Evolutionary conservation across 2,113 vertebrate genomes (phyloP).

Genomic region (Channa maculata): DNA sequence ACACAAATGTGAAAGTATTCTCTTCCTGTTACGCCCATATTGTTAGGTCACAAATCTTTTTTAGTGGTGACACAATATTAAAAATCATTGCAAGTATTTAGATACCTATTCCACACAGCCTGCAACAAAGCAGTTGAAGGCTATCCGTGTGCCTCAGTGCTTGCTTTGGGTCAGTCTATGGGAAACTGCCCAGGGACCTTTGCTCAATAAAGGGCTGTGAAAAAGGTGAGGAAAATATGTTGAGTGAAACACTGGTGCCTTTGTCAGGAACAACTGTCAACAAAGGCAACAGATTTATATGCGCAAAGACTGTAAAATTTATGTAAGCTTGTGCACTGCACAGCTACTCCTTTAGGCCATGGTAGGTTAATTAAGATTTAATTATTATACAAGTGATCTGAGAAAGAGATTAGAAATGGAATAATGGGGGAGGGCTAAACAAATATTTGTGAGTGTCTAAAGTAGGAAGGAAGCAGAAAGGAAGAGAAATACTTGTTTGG

Average conservation of each 20-base stretch:
- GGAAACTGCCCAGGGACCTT: conserved; percentile 25
- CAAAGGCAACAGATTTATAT: conserved; percentile 31
- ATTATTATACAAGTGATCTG: neutral
- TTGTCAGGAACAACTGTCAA: conserved; percentile 20
- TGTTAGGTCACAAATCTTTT: too few relatives aligned
- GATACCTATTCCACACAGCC: neutral
- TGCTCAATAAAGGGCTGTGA: conserved; percentile 2
- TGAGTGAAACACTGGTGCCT: conserved; percentile 6
- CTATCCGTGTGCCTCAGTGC: neutral
- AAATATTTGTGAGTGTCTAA: conserved; percentile 6
- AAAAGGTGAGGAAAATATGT: conserved; percentile 22
- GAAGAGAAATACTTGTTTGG: conserved; percentile 62
- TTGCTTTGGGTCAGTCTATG: conserved; percentile 28
- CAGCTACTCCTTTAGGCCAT: neutral
- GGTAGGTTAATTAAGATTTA: conserved; percentile 25
- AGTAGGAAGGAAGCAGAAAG: conserved; percentile 61
- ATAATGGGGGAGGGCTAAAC: neutral
- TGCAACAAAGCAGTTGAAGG: conserved; percentile 16
- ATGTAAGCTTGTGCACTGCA: conserved; percentile 10
- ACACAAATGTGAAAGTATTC: too few relatives aligned
- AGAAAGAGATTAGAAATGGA: conserved; percentile 18
- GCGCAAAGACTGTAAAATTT: conserved; percentile 3
- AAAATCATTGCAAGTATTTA: neutral
- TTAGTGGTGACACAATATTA: too few relatives aligned
- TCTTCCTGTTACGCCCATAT: too few relatives aligned